These are phyloP conservation scores for Moxostoma hubbsi DNA, from an alignment of 2,797 vertebrate genomes.

Conservation along the genomic window DNA sequence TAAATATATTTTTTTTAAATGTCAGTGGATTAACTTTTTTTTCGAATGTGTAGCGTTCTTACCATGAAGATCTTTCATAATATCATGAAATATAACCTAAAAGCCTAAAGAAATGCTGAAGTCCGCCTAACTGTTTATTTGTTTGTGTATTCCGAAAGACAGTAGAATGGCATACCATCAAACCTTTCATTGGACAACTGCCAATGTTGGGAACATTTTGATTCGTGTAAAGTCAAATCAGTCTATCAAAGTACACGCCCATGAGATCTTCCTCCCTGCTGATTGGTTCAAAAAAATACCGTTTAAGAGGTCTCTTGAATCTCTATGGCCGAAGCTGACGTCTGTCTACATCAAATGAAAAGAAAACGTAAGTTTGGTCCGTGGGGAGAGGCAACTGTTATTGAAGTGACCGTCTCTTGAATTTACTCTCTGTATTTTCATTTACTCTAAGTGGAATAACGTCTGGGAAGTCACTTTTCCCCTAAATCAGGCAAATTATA, in stretches of 20 bases:
- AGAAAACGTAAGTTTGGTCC: conserved; percentile 38
- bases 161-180: background rate
- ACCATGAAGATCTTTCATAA: background rate
- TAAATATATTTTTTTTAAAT: too few species aligned
- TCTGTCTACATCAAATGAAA: conserved; percentile 35
- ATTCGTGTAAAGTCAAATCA: conserved; percentile 1
- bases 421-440: conserved; percentile 52
- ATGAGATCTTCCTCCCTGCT: background rate
- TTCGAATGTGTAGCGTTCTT: background rate
- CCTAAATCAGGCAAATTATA: background rate
- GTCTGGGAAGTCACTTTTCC: background rate
- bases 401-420: conserved; percentile 47
- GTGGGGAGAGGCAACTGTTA: conserved; percentile 44
- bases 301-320: conserved; percentile 5
- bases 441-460: conserved; percentile 6
- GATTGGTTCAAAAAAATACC: conserved; percentile 6
- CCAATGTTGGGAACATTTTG: background rate
- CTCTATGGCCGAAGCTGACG: conserved; percentile 38
- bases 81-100: background rate
- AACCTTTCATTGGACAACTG: background rate
- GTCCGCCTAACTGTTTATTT: background rate
- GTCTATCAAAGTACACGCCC: background rate
- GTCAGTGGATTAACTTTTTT: background rate
- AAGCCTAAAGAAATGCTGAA: background rate
- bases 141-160: background rate